Conservation (phyloP, 2,113 vertebrate genomes). For the Scomber scombrus region DNA sequence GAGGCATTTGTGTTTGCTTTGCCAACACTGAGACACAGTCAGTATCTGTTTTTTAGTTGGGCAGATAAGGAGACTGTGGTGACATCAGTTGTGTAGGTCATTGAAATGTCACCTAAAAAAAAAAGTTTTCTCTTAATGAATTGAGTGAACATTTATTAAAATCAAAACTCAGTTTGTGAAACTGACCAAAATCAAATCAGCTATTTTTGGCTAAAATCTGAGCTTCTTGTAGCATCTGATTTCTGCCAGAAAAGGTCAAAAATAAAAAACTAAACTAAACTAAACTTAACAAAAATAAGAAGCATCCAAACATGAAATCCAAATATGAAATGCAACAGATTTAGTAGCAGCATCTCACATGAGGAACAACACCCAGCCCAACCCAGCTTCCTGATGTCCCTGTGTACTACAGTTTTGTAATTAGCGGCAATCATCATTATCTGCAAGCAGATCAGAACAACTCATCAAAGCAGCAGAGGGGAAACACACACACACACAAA, state of each 20-base stretch:
- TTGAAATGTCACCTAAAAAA: neutral
- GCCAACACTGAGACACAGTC: constrained; percentile 62
- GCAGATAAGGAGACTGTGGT: constrained; percentile 14
- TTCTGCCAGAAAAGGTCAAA: neutral
- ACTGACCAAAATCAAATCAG: neutral
- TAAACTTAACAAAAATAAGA: neutral
- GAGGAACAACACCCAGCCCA: constrained; percentile 13
- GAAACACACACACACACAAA: neutral
- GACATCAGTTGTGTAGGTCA: constrained; percentile 29
- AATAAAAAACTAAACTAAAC: neutral
- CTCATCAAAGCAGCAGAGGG: constrained; percentile 23
- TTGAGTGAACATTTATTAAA: neutral
- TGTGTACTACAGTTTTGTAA: constrained; percentile 30
- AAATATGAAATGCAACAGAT: constrained; percentile 44
- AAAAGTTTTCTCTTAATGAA: neutral
- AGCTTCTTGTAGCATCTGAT: neutral
- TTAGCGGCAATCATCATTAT: constrained; percentile 55
- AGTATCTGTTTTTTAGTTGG: constrained; percentile 29
- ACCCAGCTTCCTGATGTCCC: constrained; percentile 38
- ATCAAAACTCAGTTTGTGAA: neutral
- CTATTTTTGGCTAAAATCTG: neutral
- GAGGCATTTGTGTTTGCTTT: constrained; percentile 72
- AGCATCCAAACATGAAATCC: constrained; percentile 16
- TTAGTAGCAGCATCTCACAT: constrained; percentile 1
- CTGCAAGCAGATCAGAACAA: constrained; percentile 40